Conservation (phyloP, 2,888 invertebrate genomes). For the Argyresthia albistria region DNA sequence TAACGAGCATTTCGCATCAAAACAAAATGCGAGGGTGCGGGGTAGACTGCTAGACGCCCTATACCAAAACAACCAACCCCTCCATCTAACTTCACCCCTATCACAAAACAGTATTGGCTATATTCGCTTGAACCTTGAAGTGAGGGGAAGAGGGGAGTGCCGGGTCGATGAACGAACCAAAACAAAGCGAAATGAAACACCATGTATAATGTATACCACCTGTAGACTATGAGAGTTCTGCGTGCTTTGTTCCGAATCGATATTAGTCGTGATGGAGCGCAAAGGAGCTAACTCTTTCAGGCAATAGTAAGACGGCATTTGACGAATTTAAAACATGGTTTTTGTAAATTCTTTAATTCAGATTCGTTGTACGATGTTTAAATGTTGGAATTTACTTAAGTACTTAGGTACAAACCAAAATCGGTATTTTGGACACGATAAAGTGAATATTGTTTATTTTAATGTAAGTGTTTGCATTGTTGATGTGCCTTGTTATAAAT, state of each 20-base stretch:
- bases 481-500: too few relatives aligned
- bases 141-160: constrained; percentile 10
- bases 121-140: not conserved
- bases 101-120: not conserved
- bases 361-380: too few relatives aligned
- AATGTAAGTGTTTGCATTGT: too few relatives aligned
- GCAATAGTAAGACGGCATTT: too few relatives aligned
- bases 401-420: too few relatives aligned
- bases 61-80: not conserved
- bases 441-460: too few relatives aligned
- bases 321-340: too few relatives aligned
- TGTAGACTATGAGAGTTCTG: constrained; percentile 23
- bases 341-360: too few relatives aligned
- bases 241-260: constrained; percentile 10
- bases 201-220: constrained; percentile 26
- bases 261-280: constrained; percentile 1
- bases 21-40: constrained; percentile 29
- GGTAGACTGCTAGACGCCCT: constrained; percentile 39
- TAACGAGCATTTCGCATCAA: not conserved
- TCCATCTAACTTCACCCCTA: not conserved
- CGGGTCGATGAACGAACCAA: constrained; percentile 54
- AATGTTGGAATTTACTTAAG: too few relatives aligned
- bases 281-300: too few relatives aligned
- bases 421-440: too few relatives aligned
- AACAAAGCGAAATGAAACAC: constrained; percentile 33